Evolutionary conservation across 2,888 invertebrate species (phyloP), one percentile per base, ranked within the genome.

Genomic region (Deroplatys truncata): DNA sequence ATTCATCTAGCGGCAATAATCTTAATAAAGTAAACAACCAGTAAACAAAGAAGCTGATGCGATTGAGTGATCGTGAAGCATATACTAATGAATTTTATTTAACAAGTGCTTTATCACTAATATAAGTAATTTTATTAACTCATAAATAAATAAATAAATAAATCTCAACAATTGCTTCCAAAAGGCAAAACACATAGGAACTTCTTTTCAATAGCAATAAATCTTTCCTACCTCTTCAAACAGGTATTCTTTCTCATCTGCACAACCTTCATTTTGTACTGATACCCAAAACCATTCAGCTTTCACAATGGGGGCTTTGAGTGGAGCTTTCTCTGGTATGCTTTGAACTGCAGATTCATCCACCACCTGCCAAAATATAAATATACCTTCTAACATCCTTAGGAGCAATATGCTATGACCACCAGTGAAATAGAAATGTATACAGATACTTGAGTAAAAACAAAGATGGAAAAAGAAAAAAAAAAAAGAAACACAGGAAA

Each of bases 251-350:
- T 96, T 96, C 93, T 99, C 99, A 92, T 97, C 97, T 91, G 98
- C 98, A 92, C 98, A 97, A 91, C 97, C 97, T 92, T 98, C 98
- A 94, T 99, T 98, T 94, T 99, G 99, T 91, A 99, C 98, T 86
- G 98, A 98, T 83, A 98, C 98, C 99, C 99, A 99, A 94, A 99
- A 99, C 99, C 99, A 99, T 94, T 99, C 98, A 10, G 97, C 97
- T 94, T 97, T 98, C 89, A 98, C 97, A 91, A 98, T 95, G 93
- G 96, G 96, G 49, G 97, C 96, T 92, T 95, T 95, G 28, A 93
- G 92, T 91, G 95, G 94, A 90, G 96, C 96, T 89, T 96, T 95
- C 92, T 97, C 97, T 8, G 92, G 96, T 91, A 96, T 95, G 88
- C 96, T 94, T 92, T 95, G 95, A 82, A 96, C 96, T 91, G 95